Evolutionary conservation across 1,140 invertebrate species (phyloP), one percentile per base, ranked within the genome.

Genomic region (Gryllus bimaculatus): DNA sequence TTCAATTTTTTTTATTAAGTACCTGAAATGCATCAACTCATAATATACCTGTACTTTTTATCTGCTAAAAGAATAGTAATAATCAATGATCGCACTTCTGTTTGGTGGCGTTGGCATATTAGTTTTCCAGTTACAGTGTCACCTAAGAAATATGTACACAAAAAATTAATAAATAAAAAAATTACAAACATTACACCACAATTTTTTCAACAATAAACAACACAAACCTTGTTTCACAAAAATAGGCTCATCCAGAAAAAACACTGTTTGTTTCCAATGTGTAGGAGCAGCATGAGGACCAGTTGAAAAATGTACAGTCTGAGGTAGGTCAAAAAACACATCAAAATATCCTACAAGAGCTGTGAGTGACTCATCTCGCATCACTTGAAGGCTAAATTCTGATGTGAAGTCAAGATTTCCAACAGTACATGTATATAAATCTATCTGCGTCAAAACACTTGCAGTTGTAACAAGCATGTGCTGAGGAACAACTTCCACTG

Each of bases 201-300:
- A 66, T 66, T 66, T 66, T 66, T 66, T 66, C 54, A 66, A 66
- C 54, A 66, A 66, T 10, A 13, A 10, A 66, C 54, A 2, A 1
- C 3, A 66, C 54, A 66, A 84, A 91, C 94, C 95, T 88, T 92
- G 88, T 79, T 91, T 90, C 7, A 96, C 89, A 81, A 85, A 83
- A 83, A 92, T 89, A 82, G 92, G 90, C 83, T 93, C 87, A 82
- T 89, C 92, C 66, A 99, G 89, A 82, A 96, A 96, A 85, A 99
- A 97, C 10, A 98, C 91, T 3, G 97, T 98, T 86, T 99, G 98
- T 86, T 98, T 98, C 98, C 98, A 99, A 87, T 99, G 97, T 10
- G 97, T 99, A 77, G 89, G 88, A 81, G 89, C 88, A 83, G 90
- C 90, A 81, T 87, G 88, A 78, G 93, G 96, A 83, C 91, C 92